Conservation (phyloP, 2,888 invertebrate species). For the Cheilosia grossa region DNA sequence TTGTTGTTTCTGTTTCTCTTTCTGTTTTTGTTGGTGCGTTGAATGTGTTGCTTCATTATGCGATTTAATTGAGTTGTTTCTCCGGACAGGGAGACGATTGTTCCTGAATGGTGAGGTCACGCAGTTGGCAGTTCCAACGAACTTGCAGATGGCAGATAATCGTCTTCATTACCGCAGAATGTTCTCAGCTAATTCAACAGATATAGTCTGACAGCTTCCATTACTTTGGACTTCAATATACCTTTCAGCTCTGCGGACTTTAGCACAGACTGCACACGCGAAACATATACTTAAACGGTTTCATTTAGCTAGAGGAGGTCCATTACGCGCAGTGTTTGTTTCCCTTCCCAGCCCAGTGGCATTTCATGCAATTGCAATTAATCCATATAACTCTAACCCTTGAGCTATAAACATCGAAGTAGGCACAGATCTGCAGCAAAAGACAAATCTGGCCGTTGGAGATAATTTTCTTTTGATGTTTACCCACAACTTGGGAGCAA, state of each 20-base stretch:
- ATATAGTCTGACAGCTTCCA: neutral
- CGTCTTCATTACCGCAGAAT: slow-evolving; percentile 34
- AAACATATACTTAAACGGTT: slow-evolving; percentile 13
- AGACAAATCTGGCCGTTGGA: slow-evolving; percentile 6
- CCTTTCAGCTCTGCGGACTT: slow-evolving; percentile 24
- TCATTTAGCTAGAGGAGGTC: slow-evolving; percentile 19
- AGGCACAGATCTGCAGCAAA: neutral
- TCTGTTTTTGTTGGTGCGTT: neutral
- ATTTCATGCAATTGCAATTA: slow-evolving; percentile 34
- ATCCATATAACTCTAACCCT: slow-evolving; percentile 26
- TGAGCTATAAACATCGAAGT: slow-evolving; percentile 3
- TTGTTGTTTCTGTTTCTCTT: neutral
- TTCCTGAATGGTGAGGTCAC: slow-evolving; percentile 15
- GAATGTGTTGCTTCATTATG: slow-evolving; percentile 31
- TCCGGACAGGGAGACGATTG: slow-evolving; percentile 52
- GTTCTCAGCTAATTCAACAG: slow-evolving; percentile 16
- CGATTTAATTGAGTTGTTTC: slow-evolving; percentile 60
- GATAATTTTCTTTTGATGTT: slow-evolving; percentile 56
- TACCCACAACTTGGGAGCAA: slow-evolving; percentile 30
- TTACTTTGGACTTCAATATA: slow-evolving; percentile 17
- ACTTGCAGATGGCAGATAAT: slow-evolving; percentile 35
- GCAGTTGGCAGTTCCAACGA: slow-evolving; percentile 44
- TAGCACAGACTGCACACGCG: slow-evolving; percentile 19
- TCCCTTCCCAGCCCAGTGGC: too few relatives aligned
- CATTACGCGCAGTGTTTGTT: neutral